Evolutionary conservation across 2,888 invertebrate genomes (phyloP).

Genomic region (Lepeophtheirus nordmannii): DNA sequence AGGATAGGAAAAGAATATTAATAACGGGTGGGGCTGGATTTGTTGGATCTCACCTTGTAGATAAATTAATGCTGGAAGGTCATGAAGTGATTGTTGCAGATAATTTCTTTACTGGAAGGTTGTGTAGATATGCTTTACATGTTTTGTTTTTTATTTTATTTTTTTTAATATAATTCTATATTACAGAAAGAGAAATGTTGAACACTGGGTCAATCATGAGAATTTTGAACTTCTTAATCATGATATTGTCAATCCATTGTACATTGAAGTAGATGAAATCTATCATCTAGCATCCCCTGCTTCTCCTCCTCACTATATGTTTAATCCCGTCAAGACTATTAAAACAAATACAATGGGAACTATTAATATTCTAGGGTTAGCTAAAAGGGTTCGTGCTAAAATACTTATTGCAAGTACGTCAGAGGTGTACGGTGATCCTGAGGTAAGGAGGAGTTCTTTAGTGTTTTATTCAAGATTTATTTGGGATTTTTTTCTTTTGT

Average conservation of each 20-base stretch:
- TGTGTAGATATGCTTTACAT: neutral
- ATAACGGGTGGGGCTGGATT: constrained; percentile 94
- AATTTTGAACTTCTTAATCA: constrained; percentile 98
- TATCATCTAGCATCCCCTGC: constrained; percentile 98
- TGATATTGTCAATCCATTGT: constrained; percentile 93
- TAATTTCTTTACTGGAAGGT: constrained; percentile 84
- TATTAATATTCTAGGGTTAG: constrained; percentile 78
- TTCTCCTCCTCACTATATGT: constrained; percentile 98
- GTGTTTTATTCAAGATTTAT: neutral
- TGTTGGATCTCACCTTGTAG: constrained; percentile 96
- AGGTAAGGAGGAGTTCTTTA: neutral
- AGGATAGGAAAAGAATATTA: constrained; percentile 78
- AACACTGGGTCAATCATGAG: constrained; percentile 96
- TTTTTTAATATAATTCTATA: neutral
- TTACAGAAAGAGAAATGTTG: constrained; percentile 71
- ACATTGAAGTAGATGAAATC: constrained; percentile 92
- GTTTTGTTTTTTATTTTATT: neutral
- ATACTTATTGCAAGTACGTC: constrained; percentile 94
- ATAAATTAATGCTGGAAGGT: constrained; percentile 81
- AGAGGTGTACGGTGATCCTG: constrained; percentile 39
- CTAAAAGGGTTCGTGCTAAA: constrained; percentile 77
- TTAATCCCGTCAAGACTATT: constrained; percentile 97
- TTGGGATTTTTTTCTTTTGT: too few relatives aligned
- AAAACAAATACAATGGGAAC: constrained; percentile 96
- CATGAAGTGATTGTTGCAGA: constrained; percentile 92